A percentile compares a stretch with the other conserved stretches of the same genome.
These are phyloP conservation scores for Oxygymnocypris stewartii DNA, from an alignment of 2,113 vertebrate genomes.

Conservation along the genomic window DNA sequence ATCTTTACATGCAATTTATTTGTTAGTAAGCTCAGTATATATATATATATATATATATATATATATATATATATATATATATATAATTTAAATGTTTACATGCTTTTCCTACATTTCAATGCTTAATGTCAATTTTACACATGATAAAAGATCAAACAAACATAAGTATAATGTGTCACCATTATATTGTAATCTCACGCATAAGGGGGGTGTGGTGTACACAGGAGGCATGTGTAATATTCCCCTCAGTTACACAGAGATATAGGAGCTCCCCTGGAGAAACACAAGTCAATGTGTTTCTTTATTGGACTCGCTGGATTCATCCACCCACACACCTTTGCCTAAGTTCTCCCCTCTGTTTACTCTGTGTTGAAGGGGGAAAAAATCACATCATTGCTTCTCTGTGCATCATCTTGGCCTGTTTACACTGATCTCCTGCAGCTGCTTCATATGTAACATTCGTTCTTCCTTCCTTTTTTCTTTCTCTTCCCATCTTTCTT, in stretches of 20 bases:
- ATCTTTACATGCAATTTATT: neutral
- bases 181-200: neutral
- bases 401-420: constrained; percentile 32
- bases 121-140: neutral
- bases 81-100: neutral
- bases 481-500: neutral
- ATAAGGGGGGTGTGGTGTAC: constrained; percentile 8
- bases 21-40: neutral
- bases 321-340: constrained; percentile 37
- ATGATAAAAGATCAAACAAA: neutral
- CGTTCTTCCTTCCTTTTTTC: neutral
- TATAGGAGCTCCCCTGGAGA: constrained; percentile 39
- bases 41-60: too few relatives aligned
- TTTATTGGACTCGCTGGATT: constrained; percentile 47
- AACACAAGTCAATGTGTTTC: constrained; percentile 43
- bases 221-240: constrained; percentile 22
- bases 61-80: too few relatives aligned
- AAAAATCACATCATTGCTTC: constrained; percentile 20
- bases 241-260: constrained; percentile 17
- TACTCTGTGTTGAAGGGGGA: constrained; percentile 12
- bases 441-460: neutral
- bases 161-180: neutral
- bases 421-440: constrained; percentile 25
- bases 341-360: constrained; percentile 37
- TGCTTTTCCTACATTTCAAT: neutral